Evolutionary conservation across 2,888 invertebrate species (phyloP).

Genomic region (Plagodis dolabraria): DNA sequence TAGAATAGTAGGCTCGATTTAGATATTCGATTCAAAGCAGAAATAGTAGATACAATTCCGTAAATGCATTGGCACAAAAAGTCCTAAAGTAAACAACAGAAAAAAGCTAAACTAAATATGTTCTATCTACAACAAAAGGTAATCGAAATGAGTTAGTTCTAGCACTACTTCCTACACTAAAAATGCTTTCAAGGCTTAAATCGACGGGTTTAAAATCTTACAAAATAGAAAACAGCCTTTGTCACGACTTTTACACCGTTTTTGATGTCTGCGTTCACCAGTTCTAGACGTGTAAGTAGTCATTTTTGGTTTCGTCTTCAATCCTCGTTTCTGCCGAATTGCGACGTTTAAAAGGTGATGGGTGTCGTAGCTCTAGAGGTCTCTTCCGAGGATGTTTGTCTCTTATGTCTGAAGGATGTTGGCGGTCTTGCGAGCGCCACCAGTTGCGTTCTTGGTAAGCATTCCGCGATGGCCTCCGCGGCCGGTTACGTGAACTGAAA

Average conservation of each 20-base stretch:
- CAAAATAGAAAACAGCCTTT: conserved; percentile 19
- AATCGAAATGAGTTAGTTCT: conserved; percentile 13
- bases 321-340: conserved; percentile 10
- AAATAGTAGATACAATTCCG: conserved; percentile 14
- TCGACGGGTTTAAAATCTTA: conserved; percentile 8
- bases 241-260: conserved; percentile 13
- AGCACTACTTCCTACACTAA: conserved; percentile 13
- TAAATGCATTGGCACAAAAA: conserved; percentile 43
- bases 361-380: conserved; percentile 38
- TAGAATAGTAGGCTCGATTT: background rate
- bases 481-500: conserved; percentile 61
- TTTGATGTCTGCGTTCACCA: conserved; percentile 1
- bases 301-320: conserved; percentile 4
- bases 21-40: background rate
- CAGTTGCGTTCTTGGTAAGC: conserved; percentile 66
- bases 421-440: conserved; percentile 60
- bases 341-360: conserved; percentile 33
- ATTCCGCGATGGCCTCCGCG: conserved; percentile 62
- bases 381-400: conserved; percentile 37
- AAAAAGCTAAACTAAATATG: conserved; percentile 15
- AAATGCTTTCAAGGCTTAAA: conserved; percentile 19
- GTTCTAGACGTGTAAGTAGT: conserved; percentile 1
- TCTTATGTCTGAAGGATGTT: conserved; percentile 39
- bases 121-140: conserved; percentile 2
- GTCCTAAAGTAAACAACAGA: conserved; percentile 28